Base-by-base conservation (phyloP, 2,113 vertebrate species). In the Cygnus buccinator region DNA sequence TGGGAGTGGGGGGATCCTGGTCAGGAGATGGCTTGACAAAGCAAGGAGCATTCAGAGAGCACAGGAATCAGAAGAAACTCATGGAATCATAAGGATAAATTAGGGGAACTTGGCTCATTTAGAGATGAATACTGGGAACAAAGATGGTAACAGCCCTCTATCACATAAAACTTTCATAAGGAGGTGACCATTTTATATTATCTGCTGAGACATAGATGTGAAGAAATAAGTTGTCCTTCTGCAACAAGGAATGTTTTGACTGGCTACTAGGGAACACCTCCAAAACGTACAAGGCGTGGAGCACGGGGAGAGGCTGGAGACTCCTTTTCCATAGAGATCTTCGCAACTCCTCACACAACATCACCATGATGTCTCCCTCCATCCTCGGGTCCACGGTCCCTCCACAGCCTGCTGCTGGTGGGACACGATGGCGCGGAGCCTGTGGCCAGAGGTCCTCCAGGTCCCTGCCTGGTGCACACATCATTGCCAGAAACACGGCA, bases 201-300 rank as follows among this genome's bases (percentile, higher is more conserved):
- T 57, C 48, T 68, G 21, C 8, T 5, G 70, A 91, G 72, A 81
- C 29, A 89, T 87, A 91, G 43, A 82, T 28, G 37, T 65, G 43
- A 95, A 93, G 52, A 89, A 90, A 82, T 91, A 62, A 17, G 43
- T 76, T 79, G 94, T 89, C 18, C 20, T 94, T 93, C 87, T 96
- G 70, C 54, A 87, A 94, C 89, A 90, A 93, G 78, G 89, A 61
- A 21, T 68, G 44, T 85, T 95, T 91, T 95, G 58, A 58, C 87
- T 79, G 61, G 23, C 74, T 78, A 23, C 26, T 41, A 57, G 66
- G 91, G 71, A 95, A 89, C 54, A 76, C 44, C 82, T 95, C 89
- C 93, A 95, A 93, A 75, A 89, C 13, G 16, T 58, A 76, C 35
- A 79, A 87, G 77, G 93, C 0, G 13, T 87, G 87, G 89, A 91